Evolutionary conservation across 2,888 invertebrate genomes (phyloP), one percentile per base, ranked within the genome.

Genomic region (Drosophila mettleri): DNA sequence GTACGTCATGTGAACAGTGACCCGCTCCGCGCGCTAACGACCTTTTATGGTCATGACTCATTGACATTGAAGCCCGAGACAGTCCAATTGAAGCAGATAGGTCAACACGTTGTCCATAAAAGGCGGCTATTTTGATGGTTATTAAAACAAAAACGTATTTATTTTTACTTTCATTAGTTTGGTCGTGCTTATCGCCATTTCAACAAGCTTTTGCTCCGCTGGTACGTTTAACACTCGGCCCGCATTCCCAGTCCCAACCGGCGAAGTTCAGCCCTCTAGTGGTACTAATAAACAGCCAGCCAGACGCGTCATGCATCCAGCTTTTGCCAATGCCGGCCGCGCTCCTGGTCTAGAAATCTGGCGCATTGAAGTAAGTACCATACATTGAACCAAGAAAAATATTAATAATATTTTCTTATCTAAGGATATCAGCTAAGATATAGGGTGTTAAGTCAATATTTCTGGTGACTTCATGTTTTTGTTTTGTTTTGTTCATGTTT

Each of bases 281-380:
- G 78, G 74, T 52, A 85, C 77, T 48, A 82, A 66, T 43, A 92
- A 90, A 49, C 81, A 90, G 48, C 78, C 91, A 24, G 89, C 80
- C 18, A 75, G 90, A 76, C 86, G 90, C 74, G 68, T 91, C 41
- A 93, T 93, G 93, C 94, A 95, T 81, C 93, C 95, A 66, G 96
- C 95, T 4, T 97, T 97, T 90, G 94, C 93, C 61, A 94, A 94
- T 72, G 94, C 96, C 48, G 97, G 97, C 1, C 93, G 93, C 87
- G 92, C 93, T 49, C 93, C 94, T 7, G 97, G 97, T 0, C 81
- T 96, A 0, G 95, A 96, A 92, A 94, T 96, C 80, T 97, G 96
- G 96, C 94, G 97, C 89, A 95, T 97, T 69, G 96, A 97, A 94
- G 97, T 96, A 91, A 93, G 54, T 54, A n/a, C n/a, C n/a, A n/a